Evolutionary conservation across 2,888 invertebrate genomes (phyloP), one percentile per base, ranked within the genome.

Genomic region (Epiblema foenella): DNA sequence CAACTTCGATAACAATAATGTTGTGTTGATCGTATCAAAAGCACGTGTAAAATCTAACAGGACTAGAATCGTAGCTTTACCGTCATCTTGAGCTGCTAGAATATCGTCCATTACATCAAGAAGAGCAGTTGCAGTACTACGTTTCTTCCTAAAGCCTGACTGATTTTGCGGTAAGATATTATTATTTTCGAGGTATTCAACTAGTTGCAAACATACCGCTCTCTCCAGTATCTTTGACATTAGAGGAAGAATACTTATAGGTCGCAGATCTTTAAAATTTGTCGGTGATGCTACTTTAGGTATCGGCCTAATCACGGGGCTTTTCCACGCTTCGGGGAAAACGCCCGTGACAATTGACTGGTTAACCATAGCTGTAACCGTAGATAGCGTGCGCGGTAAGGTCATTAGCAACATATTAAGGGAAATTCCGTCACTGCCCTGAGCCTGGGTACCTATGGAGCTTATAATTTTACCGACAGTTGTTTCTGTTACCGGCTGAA

Each of bases 221-320:
- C 33, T 57, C 17, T 57, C 57, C 2, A 57, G 17, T 17, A 58
- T 39, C 20, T 42, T 58, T 39, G 58, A 58, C 39, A 42, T 58
- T 18, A 39, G 39, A 58, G 24, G 24, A 24, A 24, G 24, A 24
- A 24, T 24, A 24, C 24, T 24, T 24, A 24, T 24, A 24, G 24
- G 24, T 24, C 24, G 24, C 24, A 24, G 24, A 39, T 39, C 39
- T 39, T 39, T 39, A 12, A 39, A 58, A 12, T 18, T 20, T 17
- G 20, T 42, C 12, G 58, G 58, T 15, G 18, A 59, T 10, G 58
- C 7, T 39, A 42, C 18, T 59, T 59, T 20, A 59, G 39, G 37
- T 7, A 59, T 42, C 11, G 42, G 58, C n/a, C 11, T 56, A 1
- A 56, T n/a, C 33, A 33, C n/a, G 15, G 17, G n/a, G 9, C 33